These are phyloP conservation scores for Dasysyrphus tricinctus DNA, from an alignment of 2,888 invertebrate genomes.

Conservation along the genomic window DNA sequence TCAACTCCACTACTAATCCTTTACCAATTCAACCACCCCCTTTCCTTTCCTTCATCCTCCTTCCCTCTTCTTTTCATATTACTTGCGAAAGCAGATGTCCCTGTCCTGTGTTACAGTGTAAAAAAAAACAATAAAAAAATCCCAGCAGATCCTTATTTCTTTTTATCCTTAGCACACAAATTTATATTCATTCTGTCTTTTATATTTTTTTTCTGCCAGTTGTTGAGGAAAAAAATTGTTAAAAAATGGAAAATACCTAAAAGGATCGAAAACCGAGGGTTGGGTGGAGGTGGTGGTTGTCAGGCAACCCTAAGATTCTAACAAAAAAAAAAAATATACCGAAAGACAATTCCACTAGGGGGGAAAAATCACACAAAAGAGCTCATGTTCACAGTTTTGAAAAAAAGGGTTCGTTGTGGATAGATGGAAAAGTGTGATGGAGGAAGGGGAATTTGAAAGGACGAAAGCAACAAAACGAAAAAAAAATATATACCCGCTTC, in stretches of 20 bases:
- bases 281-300: constrained; percentile 43
- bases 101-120: constrained; percentile 59
- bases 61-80: constrained; percentile 32
- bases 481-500: constrained; percentile 45
- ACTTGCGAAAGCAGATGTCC: constrained; percentile 57
- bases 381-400: constrained; percentile 73
- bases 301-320: constrained; percentile 55
- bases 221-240: constrained; percentile 31
- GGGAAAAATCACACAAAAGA: constrained; percentile 71
- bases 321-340: constrained; percentile 36
- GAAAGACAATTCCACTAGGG: constrained; percentile 62
- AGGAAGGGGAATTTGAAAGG: background rate
- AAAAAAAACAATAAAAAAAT: constrained; percentile 55
- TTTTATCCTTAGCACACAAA: constrained; percentile 66
- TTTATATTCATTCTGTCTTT: constrained; percentile 71
- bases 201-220: constrained; percentile 47
- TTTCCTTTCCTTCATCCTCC: background rate
- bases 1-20: constrained; percentile 64
- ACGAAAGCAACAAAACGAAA: constrained; percentile 15
- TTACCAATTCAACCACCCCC: constrained; percentile 62
- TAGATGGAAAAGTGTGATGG: background rate
- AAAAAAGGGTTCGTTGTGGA: constrained; percentile 41
- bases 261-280: constrained; percentile 8
- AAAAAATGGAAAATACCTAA: constrained; percentile 19
- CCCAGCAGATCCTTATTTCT: constrained; percentile 65